Evolutionary conservation across 2,113 vertebrate species (phyloP).

Genomic region (Actenoides hombroni): DNA sequence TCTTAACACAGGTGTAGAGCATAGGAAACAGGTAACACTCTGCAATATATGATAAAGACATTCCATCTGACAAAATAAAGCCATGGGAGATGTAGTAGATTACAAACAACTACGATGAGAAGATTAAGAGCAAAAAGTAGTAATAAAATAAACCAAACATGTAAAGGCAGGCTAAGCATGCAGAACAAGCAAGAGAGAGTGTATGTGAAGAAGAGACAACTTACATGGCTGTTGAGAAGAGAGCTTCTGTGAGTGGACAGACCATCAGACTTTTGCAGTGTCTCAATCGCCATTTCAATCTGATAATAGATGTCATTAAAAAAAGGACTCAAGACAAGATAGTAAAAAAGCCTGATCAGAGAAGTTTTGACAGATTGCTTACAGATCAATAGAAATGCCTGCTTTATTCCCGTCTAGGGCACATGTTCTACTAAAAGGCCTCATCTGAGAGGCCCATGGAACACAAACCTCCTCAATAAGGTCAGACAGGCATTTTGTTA

Average conservation of each 20-base stretch:
- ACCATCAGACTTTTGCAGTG: conserved; percentile 89
- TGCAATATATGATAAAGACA: conserved; percentile 48
- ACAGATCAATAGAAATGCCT: conserved; percentile 63
- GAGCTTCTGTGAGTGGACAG: conserved; percentile 87
- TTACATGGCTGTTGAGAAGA: conserved; percentile 90
- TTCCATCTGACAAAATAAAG: conserved; percentile 58
- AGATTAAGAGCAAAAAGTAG: conserved; percentile 72
- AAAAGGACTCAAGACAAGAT: conserved; percentile 86
- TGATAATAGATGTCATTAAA: conserved; percentile 89
- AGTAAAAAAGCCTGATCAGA: conserved; percentile 83
- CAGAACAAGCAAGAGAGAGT: conserved; percentile 79
- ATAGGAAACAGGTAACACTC: conserved; percentile 38
- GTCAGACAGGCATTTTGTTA: conserved; percentile 2
- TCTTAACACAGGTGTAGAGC: conserved; percentile 2
- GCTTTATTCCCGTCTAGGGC: conserved; percentile 49
- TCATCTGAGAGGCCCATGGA: neutral
- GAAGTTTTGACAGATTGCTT: conserved; percentile 76
- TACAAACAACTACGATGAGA: conserved; percentile 67
- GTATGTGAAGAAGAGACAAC: conserved; percentile 82
- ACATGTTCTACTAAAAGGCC: conserved; percentile 2
- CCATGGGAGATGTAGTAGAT: conserved; percentile 53
- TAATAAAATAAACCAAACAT: conserved; percentile 77
- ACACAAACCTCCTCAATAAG: neutral
- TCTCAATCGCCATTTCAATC: conserved; percentile 90
- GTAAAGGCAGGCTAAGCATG: conserved; percentile 80